Base-by-base conservation (phyloP, 2,113 vertebrate species). In the Clarias gariepinus region DNA sequence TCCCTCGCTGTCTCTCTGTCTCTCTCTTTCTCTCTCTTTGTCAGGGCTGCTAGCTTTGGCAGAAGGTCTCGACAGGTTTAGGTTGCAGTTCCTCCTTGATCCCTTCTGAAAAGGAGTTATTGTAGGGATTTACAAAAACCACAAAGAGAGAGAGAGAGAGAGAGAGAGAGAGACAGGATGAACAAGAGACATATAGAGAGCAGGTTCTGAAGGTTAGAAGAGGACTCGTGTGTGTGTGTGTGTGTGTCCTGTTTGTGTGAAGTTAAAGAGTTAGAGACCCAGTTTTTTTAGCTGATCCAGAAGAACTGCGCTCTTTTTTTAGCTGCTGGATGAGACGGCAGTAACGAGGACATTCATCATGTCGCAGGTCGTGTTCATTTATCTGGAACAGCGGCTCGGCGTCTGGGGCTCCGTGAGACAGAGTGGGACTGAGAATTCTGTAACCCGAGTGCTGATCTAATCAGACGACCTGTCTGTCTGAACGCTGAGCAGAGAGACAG, bases 51-150 rank as follows among this genome's bases (percentile, higher is more conserved):
- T 85, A 71, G 19, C 76, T 86, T 83, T 87, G 82, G 85, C 85
- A 87, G 76, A 82, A 68, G 68, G 25, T 76, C 53, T 66, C 79
- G 3, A 41, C 57, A 64, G 82, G 85, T 87, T 85, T 84, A 82
- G 85, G 82, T 87, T 85, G 85, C 88, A 82, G 88, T 57, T 87
- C 68, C 58, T 64, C 66, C 64, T 85, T 74, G 47, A 74, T 84
- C 85, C 53, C n/a, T 80, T 41, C 36, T 85, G 60, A 87, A 87
- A 82, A 81, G 63, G 71, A 71, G 78, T 89, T 78, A 77, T 89
- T 87, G 82, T 74, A 66, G 57, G 76, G 30, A 79, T 78, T 86
- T 52, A 80, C 47, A 13, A 64, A 73, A 28, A 55, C 12, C 47
- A n/a, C 36, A 71, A 82, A 81, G 11, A 80, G 25, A 69, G 73